These are phyloP conservation scores for Chiloscyllium punctatum DNA, from an alignment of 2,797 vertebrate species.

Conservation along the genomic window DNA sequence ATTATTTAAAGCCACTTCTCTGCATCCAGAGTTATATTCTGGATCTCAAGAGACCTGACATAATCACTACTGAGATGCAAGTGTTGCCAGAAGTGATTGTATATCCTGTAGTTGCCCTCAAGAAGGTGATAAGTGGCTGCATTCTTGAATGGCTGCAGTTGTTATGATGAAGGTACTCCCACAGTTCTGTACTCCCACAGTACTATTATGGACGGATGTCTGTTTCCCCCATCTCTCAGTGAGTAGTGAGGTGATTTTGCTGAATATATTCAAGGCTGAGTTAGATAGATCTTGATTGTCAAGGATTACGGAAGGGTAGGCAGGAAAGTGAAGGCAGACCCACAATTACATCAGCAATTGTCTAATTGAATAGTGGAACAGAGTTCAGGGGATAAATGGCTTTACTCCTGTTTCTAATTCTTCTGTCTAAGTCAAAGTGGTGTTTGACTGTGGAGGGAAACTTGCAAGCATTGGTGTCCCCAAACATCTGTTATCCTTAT, in stretches of 20 bases:
- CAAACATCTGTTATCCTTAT: not conserved
- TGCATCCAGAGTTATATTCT: not conserved
- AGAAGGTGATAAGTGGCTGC: not conserved
- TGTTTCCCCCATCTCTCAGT: not conserved
- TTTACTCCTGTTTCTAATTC: not conserved
- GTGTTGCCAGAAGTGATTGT: not conserved
- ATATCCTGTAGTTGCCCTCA: not conserved
- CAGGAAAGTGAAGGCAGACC: not conserved
- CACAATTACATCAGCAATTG: not conserved
- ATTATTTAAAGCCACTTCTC: not conserved
- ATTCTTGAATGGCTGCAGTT: not conserved
- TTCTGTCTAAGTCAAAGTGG: not conserved
- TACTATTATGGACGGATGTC: not conserved
- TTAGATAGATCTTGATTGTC: not conserved
- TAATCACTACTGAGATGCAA: not conserved
- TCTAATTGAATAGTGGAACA: not conserved
- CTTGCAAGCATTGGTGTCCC: not conserved
- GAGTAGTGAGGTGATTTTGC: not conserved
- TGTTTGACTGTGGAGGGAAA: not conserved
- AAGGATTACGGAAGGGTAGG: not conserved
- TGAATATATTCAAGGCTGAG: not conserved
- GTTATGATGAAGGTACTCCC: not conserved
- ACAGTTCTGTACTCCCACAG: not conserved
- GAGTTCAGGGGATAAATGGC: not conserved
- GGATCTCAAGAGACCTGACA: not conserved